Conservation (phyloP, 2,797 vertebrate genomes). For the Urocyon cinereoargenteus region DNA sequence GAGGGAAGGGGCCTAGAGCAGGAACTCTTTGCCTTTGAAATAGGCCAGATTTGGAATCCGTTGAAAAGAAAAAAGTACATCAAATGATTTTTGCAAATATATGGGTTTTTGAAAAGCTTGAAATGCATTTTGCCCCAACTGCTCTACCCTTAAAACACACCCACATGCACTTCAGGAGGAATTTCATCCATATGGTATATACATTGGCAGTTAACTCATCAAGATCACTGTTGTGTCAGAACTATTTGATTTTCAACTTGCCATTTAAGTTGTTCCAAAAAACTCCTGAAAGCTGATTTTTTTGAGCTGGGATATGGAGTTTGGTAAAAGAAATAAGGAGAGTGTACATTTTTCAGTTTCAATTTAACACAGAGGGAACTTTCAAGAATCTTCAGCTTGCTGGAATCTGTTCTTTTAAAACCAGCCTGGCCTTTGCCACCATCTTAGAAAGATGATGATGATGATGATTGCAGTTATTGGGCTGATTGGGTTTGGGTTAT, state of each 20-base stretch:
- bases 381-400: conserved; percentile 50
- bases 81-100: conserved; percentile 59
- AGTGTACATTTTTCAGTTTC: conserved; percentile 38
- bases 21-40: conserved; percentile 44
- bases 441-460: conserved; percentile 12
- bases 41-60: conserved; percentile 21
- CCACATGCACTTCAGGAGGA: conserved; percentile 62
- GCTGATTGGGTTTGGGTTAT: conserved; percentile 53
- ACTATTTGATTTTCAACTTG: conserved; percentile 75
- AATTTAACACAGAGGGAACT: conserved; percentile 21
- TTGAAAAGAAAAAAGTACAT: background rate
- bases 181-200: conserved; percentile 71
- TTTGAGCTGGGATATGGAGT: conserved; percentile 44
- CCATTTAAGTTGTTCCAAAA: conserved; percentile 75
- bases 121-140: conserved; percentile 52
- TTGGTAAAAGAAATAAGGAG: conserved; percentile 62
- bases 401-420: conserved; percentile 57
- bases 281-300: conserved; percentile 63
- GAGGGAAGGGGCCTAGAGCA: background rate
- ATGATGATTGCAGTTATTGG: conserved; percentile 37
- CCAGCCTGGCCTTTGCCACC: conserved; percentile 36
- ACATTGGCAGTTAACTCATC: conserved; percentile 68
- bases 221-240: conserved; percentile 75
- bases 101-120: conserved; percentile 66
- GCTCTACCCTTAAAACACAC: conserved; percentile 71